phyloP scores from a whole-genome alignment of 2,797 vertebrate genomes.

The Lacerta agilis region DNA sequence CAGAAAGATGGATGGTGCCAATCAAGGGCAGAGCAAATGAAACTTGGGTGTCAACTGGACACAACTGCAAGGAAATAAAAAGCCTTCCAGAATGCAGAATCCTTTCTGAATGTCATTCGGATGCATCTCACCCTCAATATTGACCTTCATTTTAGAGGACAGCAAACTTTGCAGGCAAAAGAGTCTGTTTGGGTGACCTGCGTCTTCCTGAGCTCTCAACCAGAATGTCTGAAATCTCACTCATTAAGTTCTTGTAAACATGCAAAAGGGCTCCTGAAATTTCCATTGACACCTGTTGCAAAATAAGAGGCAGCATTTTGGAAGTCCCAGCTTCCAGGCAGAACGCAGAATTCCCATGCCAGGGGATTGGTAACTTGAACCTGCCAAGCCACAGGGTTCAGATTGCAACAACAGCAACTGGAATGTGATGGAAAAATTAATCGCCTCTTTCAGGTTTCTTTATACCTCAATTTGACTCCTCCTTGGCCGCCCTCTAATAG shows the following conservation, averaged over 20 bases:
- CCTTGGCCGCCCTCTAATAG: constrained; percentile 37
- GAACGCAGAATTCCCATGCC: neutral
- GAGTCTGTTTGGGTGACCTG: neutral
- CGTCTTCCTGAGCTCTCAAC: constrained; percentile 23
- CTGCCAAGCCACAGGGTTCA: constrained; percentile 28
- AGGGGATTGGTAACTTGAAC: neutral
- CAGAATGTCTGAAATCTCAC: constrained; percentile 36
- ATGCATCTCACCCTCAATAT: neutral
- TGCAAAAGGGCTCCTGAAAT: constrained; percentile 18
- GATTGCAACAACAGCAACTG: neutral
- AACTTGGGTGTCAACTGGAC: fast-evolving
- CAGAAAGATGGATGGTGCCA: fast-evolving
- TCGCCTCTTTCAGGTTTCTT: constrained; percentile 18
- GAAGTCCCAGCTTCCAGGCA: constrained; percentile 55
- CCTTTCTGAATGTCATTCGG: fast-evolving
- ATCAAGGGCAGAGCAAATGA: fast-evolving
- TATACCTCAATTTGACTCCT: constrained; percentile 46
- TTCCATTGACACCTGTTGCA: constrained; percentile 48
- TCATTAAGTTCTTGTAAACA: neutral
- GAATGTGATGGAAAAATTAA: constrained; percentile 2
- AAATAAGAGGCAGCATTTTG: constrained; percentile 57
- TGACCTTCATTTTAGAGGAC: neutral
- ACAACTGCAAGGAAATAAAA: neutral
- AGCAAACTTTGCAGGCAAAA: neutral
- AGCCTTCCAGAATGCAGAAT: fast-evolving